Evolutionary conservation across 2,113 vertebrate genomes (phyloP), one percentile per base, ranked within the genome.

Genomic region (Lophius piscatorius): DNA sequence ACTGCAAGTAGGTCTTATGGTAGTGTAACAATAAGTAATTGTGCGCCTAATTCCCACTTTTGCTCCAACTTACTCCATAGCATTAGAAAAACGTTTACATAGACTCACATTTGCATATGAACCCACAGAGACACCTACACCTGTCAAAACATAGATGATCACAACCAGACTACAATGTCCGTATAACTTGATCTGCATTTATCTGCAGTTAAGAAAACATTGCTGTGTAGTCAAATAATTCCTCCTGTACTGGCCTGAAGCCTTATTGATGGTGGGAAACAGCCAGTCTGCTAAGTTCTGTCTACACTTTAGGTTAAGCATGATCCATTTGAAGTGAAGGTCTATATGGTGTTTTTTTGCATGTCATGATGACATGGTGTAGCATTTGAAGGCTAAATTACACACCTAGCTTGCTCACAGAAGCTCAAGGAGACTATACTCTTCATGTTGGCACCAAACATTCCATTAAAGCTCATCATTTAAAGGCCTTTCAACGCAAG

Each of bases 131-230:
- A 49, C 20, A 48, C 16, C 4, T 3, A 55, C 52, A 61, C 35
- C 16, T 63, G 22, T 64, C 54, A 58, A 16, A 51, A n/a, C 50
- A 46, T 6, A 60, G 20, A 63, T 34, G 4, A 51, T 64, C 21
- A 67, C 10, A 63, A 28, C 18, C 45, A 44, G 39, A 14, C 54
- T 31, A 68, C 21, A 60, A 57, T 14, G 57, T 70, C 46, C 24
- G 36, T 33, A 42, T 20, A 28, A 64, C 54, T 73, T 5, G n/a
- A n/a, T n/a, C n/a, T n/a, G n/a, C n/a, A n/a, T n/a, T 31, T 20
- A 24, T 59, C 46, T 58, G 41, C 20, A 61, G 70, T 70, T 74
- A 69, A 44, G 78, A 67, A 73, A 75, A 74, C 44, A 26, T 57
- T 38, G 31, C 10, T 39, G 38, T 51, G 41, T 33, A 10, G 36